Conservation (phyloP, 2,888 invertebrate genomes). For the Patella depressa region DNA sequence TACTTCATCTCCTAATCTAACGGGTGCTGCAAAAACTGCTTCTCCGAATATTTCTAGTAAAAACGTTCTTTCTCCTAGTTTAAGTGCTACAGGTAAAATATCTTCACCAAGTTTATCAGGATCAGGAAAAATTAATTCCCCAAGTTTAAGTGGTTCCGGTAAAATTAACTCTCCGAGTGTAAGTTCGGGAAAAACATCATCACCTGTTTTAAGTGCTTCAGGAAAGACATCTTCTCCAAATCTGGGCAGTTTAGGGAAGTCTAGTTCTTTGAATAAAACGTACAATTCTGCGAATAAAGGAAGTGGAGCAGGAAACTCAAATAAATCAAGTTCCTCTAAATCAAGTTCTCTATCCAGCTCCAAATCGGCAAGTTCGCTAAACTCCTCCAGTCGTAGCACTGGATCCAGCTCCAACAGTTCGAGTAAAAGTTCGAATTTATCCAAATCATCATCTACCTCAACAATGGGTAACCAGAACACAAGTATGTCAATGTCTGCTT, state of each 20-base stretch:
- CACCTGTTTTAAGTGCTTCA: not conserved
- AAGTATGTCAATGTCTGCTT: slow-evolving; percentile 52
- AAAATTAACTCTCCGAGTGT: slow-evolving; percentile 5
- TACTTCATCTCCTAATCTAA: not conserved
- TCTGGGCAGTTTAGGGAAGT: not conserved
- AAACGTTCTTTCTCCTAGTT: not conserved
- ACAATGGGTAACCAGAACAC: slow-evolving; percentile 22
- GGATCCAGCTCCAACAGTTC: not conserved
- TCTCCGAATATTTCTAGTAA: not conserved
- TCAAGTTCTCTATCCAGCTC: slow-evolving; percentile 19
- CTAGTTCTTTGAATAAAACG: slow-evolving; percentile 21
- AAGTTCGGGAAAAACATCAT: slow-evolving; percentile 6
- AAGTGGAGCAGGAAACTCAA: slow-evolving; percentile 16
- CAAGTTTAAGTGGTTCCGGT: not conserved
- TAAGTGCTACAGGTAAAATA: slow-evolving; percentile 7
- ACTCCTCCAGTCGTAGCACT: slow-evolving; percentile 7
- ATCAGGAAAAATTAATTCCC: not conserved
- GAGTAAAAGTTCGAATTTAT: slow-evolving; percentile 16
- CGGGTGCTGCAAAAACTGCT: not conserved
- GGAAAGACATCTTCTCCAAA: not conserved
- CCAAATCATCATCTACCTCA: slow-evolving; percentile 32
- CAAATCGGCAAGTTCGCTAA: slow-evolving; percentile 6
- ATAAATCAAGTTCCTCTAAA: slow-evolving; percentile 26
- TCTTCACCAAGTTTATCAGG: not conserved
- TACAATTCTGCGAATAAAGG: slow-evolving; percentile 23